Evolutionary conservation across 2,888 invertebrate genomes (phyloP).

Genomic region (Dryobotodes eremita): DNA sequence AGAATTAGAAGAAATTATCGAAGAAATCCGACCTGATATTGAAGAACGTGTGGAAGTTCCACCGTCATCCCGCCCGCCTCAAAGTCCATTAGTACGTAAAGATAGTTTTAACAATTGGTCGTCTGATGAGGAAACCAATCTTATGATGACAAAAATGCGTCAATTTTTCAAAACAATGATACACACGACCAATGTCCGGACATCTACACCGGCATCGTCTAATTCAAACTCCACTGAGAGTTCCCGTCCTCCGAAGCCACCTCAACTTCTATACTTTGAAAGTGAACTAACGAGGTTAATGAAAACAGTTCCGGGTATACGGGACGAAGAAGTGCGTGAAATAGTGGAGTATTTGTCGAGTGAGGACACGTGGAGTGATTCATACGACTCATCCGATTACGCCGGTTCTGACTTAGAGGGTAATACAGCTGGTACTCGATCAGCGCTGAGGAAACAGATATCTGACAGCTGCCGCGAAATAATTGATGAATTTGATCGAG

Average conservation of each 20-base stretch:
- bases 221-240: conserved; percentile 90
- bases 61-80: conserved; percentile 89
- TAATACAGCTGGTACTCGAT: conserved; percentile 90
- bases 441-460: conserved; percentile 95
- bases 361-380: conserved; percentile 98
- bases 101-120: conserved; percentile 98
- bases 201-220: conserved; percentile 90
- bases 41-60: conserved; percentile 88
- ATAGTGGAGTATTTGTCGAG: conserved; percentile 98
- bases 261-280: conserved; percentile 97
- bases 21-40: conserved; percentile 91
- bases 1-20: conserved; percentile 91
- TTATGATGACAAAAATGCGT: conserved; percentile 98
- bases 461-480: conserved; percentile 97
- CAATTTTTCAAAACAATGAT: conserved; percentile 98
- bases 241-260: conserved; percentile 93
- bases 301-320: conserved; percentile 98
- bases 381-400: conserved; percentile 97
- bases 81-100: conserved; percentile 93
- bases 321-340: conserved; percentile 97
- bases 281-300: conserved; percentile 96
- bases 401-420: conserved; percentile 97
- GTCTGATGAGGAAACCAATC: conserved; percentile 97
- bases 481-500: conserved; percentile 96
- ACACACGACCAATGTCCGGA: conserved; percentile 91